Percentiles rank a stretch among this genome's conserved stretches.
phyloP scores from a whole-genome alignment of 37 sponge, comb jelly and placozoan genomes.

The Geodia barretti region DNA sequence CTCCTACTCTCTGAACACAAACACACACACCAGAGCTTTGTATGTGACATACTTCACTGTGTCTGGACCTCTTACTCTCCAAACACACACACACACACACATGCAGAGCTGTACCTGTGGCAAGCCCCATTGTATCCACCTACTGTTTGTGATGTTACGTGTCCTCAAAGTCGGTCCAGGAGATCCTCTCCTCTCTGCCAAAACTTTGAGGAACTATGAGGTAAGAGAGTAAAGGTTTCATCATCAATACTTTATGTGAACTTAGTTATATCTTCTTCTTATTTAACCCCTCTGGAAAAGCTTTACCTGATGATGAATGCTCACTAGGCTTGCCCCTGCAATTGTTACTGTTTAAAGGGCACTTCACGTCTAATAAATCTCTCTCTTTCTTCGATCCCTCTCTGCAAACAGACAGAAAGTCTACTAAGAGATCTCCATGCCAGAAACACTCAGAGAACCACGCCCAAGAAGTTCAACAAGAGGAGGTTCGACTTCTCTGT shows the following conservation, averaged over 20 bases:
- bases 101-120: slow-evolving; percentile 72
- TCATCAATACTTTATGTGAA: too few relatives aligned
- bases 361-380: too few relatives aligned
- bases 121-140: slow-evolving; percentile 66
- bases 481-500: slow-evolving; percentile 15
- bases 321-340: too few relatives aligned
- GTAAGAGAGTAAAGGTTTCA: slow-evolving; percentile 25
- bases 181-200: slow-evolving; percentile 66
- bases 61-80: too few relatives aligned
- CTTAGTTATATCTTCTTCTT: too few relatives aligned
- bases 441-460: slow-evolving; percentile 17
- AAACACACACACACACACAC: slow-evolving; percentile 17
- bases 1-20: background rate
- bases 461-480: slow-evolving; percentile 3
- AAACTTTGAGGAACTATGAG: slow-evolving; percentile 78
- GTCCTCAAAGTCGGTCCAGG: slow-evolving; percentile 65
- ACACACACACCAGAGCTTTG: background rate
- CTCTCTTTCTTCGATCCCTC: background rate
- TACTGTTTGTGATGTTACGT: slow-evolving; percentile 83
- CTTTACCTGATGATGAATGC: too few relatives aligned
- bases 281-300: too few relatives aligned
- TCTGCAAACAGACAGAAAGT: slow-evolving; percentile 16
- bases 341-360: too few relatives aligned
- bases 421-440: slow-evolving; percentile 15
- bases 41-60: too few relatives aligned